Conservation (phyloP, 2,797 vertebrate genomes). For the Sebastiscus tertius region DNA sequence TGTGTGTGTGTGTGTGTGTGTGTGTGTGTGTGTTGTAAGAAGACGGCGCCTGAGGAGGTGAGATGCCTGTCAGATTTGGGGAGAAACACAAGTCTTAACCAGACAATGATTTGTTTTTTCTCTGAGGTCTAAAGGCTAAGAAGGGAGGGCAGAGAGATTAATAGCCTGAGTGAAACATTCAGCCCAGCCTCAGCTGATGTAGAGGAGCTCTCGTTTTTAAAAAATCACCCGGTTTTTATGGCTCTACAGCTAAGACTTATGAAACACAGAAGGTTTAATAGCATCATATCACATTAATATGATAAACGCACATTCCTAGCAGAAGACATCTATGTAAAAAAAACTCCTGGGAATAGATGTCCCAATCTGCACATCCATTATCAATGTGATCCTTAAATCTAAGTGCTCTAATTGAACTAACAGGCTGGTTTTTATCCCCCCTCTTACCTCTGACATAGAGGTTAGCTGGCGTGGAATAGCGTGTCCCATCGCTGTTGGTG, state of each 20-base stretch:
- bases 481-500: constrained; percentile 98
- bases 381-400: not conserved
- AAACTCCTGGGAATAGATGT: not conserved
- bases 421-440: not conserved
- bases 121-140: constrained; percentile 71
- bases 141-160: constrained; percentile 63
- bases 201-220: constrained; percentile 21
- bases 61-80: constrained; percentile 67
- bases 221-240: constrained; percentile 23
- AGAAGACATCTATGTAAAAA: not conserved
- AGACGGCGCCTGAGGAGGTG: constrained; percentile 61
- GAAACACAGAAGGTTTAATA: constrained; percentile 21
- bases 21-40: constrained; percentile 24
- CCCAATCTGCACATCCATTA: constrained; percentile 1
- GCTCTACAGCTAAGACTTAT: constrained; percentile 11
- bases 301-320: not conserved
- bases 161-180: constrained; percentile 50
- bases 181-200: constrained; percentile 15
- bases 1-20: not conserved
- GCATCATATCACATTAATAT: constrained; percentile 14
- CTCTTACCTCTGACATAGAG: constrained; percentile 98
- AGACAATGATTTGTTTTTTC: constrained; percentile 66
- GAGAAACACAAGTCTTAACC: constrained; percentile 63
- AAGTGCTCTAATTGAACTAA: constrained; percentile 1
- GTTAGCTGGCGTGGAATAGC: constrained; percentile 98